A percentile compares a stretch with the other conserved stretches of the same genome.
phyloP scores from a whole-genome alignment of 1,140 invertebrate species.

The Lanistes nyassanus region DNA sequence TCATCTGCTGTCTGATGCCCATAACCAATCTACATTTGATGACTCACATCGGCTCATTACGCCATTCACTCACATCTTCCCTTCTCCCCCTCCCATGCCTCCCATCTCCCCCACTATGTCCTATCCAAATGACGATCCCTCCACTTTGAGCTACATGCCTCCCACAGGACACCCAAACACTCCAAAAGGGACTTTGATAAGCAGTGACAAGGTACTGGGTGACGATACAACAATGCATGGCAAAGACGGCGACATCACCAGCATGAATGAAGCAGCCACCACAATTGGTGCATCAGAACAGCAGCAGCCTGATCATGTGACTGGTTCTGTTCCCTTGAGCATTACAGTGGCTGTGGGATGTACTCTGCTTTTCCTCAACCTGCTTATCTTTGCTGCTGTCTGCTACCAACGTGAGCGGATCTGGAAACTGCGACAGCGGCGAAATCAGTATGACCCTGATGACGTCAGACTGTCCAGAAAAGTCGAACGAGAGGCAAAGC shows the following conservation, averaged over 20 bases:
- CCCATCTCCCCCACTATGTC: conserved; percentile 27
- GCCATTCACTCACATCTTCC: conserved; percentile 47
- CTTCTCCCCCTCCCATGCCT: conserved; percentile 62
- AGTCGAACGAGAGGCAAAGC: conserved; percentile 31
- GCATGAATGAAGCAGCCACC: conserved; percentile 4
- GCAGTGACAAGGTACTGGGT: too few relatives aligned
- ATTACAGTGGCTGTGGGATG: conserved; percentile 94
- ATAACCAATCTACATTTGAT: conserved; percentile 55
- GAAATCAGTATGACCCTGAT: conserved; percentile 29
- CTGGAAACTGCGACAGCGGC: conserved; percentile 33
- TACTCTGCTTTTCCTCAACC: conserved; percentile 87
- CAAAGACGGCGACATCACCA: neutral
- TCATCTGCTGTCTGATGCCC: conserved; percentile 81
- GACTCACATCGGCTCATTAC: conserved; percentile 52
- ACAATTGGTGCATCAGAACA: neutral
- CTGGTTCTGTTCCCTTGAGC: conserved; percentile 48
- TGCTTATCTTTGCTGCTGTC: conserved; percentile 92
- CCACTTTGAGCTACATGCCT: conserved; percentile 7
- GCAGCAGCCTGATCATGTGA: conserved; percentile 5
- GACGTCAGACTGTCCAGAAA: conserved; percentile 35
- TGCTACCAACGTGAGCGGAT: conserved; percentile 90
- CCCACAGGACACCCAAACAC: too few relatives aligned
- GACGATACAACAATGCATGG: too few relatives aligned
- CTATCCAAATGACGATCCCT: conserved; percentile 18
- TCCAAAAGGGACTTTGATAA: too few relatives aligned